Conservation (phyloP, 2,888 invertebrate species). For the Drosophila birchii region DNA sequence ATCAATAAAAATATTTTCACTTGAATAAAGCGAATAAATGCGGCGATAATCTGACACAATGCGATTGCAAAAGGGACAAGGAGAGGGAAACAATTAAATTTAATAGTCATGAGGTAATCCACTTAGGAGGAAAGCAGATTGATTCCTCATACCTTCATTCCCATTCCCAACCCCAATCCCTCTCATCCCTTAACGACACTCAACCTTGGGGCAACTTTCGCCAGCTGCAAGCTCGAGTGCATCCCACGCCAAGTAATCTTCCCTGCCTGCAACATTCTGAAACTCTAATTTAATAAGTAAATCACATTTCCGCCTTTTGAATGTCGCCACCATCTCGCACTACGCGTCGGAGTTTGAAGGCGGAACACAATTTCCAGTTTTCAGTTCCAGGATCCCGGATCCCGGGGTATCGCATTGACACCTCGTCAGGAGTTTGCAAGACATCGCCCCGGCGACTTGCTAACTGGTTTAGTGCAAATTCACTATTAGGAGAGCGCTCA, state of each 20-base stretch:
- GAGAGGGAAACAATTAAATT: conserved; percentile 34
- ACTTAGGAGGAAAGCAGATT: conserved; percentile 37
- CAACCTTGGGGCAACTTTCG: conserved; percentile 31
- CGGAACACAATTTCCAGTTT: conserved; percentile 9
- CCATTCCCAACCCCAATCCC: background rate
- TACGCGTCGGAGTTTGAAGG: conserved; percentile 12
- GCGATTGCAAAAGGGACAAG: background rate
- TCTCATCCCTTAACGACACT: conserved; percentile 5
- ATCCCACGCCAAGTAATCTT: conserved; percentile 14
- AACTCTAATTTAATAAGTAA: conserved; percentile 74
- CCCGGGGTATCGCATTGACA: conserved; percentile 69
- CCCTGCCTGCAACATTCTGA: conserved; percentile 31
- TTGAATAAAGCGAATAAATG: conserved; percentile 5
- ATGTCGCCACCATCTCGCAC: conserved; percentile 51
- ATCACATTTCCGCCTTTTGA: conserved; percentile 74
- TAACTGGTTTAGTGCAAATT: conserved; percentile 78
- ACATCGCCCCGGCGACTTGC: conserved; percentile 44
- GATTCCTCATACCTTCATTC: conserved; percentile 21
- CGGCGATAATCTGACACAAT: conserved; percentile 8
- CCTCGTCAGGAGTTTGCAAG: conserved; percentile 74
- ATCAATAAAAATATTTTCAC: conserved; percentile 10
- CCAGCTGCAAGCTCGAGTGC: conserved; percentile 40
- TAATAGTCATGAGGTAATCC: conserved; percentile 44
- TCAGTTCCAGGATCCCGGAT: conserved; percentile 33
- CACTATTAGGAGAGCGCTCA: conserved; percentile 78